phyloP scores from a whole-genome alignment of 2,888 invertebrate genomes.

The Galeopsomyia nigrocyanea region DNA sequence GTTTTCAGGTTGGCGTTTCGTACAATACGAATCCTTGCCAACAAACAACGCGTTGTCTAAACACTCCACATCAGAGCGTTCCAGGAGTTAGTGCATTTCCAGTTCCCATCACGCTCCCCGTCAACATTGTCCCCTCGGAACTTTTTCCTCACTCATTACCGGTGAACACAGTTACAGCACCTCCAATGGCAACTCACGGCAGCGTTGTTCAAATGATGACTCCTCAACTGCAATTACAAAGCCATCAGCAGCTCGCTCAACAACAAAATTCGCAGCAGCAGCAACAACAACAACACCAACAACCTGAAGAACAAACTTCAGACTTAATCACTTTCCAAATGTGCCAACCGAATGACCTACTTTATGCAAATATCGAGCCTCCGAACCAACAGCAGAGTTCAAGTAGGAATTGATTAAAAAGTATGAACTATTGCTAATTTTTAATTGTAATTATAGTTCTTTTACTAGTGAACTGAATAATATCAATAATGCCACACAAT shows the following conservation, averaged over 20 bases:
- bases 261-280: slow-evolving; percentile 52
- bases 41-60: slow-evolving; percentile 45
- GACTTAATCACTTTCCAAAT: slow-evolving; percentile 62
- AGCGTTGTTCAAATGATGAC: slow-evolving; percentile 60
- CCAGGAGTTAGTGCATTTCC: slow-evolving; percentile 60
- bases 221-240: slow-evolving; percentile 57
- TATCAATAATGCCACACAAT: too few species aligned
- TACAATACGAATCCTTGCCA: slow-evolving; percentile 58
- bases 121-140: slow-evolving; percentile 61
- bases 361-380: slow-evolving; percentile 59
- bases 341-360: slow-evolving; percentile 59
- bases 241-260: slow-evolving; percentile 52
- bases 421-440: not conserved
- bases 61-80: slow-evolving; percentile 45
- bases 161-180: slow-evolving; percentile 54
- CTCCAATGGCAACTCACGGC: slow-evolving; percentile 50
- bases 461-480: too few species aligned
- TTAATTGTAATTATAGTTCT: not conserved
- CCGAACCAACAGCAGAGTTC: slow-evolving; percentile 55
- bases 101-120: slow-evolving; percentile 60
- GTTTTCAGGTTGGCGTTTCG: slow-evolving; percentile 57
- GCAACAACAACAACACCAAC: slow-evolving; percentile 54
- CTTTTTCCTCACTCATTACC: slow-evolving; percentile 59
- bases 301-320: slow-evolving; percentile 51
- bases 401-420: slow-evolving; percentile 51